phyloP scores from a whole-genome alignment of 92 coral and sea anemone species.

The Paragorgia papillata region DNA sequence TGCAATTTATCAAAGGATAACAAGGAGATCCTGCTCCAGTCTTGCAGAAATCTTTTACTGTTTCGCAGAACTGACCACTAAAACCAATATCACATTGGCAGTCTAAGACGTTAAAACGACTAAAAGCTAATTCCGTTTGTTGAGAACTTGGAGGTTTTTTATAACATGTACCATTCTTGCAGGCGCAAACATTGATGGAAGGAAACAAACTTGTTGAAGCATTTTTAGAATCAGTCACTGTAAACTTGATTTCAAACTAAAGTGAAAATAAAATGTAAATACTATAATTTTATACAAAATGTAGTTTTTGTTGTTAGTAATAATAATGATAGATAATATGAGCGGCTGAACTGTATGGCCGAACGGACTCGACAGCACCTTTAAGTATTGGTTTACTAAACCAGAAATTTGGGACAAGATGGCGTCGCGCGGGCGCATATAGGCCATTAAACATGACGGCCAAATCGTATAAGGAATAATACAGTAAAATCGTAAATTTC shows the following conservation, averaged over 20 bases:
- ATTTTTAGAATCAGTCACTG: slow-evolving; percentile 56
- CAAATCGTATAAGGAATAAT: too few species aligned
- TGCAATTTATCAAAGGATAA: slow-evolving; percentile 64
- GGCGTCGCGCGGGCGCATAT: too few species aligned
- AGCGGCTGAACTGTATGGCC: too few species aligned
- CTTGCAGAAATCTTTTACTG: slow-evolving; percentile 61
- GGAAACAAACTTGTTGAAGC: slow-evolving; percentile 62
- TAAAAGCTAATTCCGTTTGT: slow-evolving; percentile 45
- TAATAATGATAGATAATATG: too few species aligned
- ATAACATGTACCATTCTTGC: slow-evolving; percentile 63
- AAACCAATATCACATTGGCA: slow-evolving; percentile 69
- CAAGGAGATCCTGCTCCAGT: slow-evolving; percentile 66
- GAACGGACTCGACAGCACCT: too few species aligned
- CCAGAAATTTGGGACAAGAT: too few species aligned
- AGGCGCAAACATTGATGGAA: slow-evolving; percentile 60
- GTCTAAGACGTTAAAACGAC: slow-evolving; percentile 50
- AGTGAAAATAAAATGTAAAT: not conserved
- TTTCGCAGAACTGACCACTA: slow-evolving; percentile 68
- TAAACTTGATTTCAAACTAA: slow-evolving; percentile 62
- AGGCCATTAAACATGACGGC: too few species aligned
- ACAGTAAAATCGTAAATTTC: too few species aligned
- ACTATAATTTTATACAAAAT: too few species aligned
- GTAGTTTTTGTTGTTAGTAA: too few species aligned
- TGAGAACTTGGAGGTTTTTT: slow-evolving; percentile 45
- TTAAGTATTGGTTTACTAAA: too few species aligned